Base-by-base conservation (phyloP, 2,888 invertebrate genomes). In the Chymomyza procnemis region DNA sequence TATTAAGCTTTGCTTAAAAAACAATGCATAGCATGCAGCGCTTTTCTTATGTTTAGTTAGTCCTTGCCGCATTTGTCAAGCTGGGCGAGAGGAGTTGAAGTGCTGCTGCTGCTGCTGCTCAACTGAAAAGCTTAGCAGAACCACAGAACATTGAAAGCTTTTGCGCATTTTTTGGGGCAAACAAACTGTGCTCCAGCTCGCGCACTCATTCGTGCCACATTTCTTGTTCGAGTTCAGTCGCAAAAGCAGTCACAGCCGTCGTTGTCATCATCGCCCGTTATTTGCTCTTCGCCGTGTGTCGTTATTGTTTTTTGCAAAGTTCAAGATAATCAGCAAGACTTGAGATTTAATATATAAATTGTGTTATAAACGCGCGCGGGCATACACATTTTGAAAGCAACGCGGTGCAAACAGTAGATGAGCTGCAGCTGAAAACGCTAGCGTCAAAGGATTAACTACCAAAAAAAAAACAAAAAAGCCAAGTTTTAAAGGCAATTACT, bases 201-300 rank as follows among this genome's bases (percentile, higher is more conserved):
- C 21, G 18, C 19, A 21, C 54, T 75, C 74, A 74, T 67, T 76
- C 80, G 82, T 82, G 73, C 58, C 76, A 80, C 78, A 76, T 71
- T 80, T 80, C 48, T 74, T 78, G 80, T 66, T 66, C 66, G 71
- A 71, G 73, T 69, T 74, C 76, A 63, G 76, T 73, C 66, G 68
- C 76, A 63, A 73, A 71, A 65, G 68, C 75, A 80, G 82, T 80
- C 79, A 79, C 82, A 69, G 60, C 61, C 64, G 68, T 63, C 64
- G 69, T 69, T 68, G 70, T 72, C 69, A 71, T 68, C 76, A 66
- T 69, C 69, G 67, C 67, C 67, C 59, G 69, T 67, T 41, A 12
- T 41, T n/a, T 41, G 34, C 34, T 12, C 34, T 41, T 3, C 34
- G 34, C 34, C 34, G 34, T 41, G 34, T 41, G 34, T 41, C 34